Evolutionary conservation across 2,113 vertebrate species (phyloP), one percentile per base, ranked within the genome.

Genomic region (Ailurus styani): DNA sequence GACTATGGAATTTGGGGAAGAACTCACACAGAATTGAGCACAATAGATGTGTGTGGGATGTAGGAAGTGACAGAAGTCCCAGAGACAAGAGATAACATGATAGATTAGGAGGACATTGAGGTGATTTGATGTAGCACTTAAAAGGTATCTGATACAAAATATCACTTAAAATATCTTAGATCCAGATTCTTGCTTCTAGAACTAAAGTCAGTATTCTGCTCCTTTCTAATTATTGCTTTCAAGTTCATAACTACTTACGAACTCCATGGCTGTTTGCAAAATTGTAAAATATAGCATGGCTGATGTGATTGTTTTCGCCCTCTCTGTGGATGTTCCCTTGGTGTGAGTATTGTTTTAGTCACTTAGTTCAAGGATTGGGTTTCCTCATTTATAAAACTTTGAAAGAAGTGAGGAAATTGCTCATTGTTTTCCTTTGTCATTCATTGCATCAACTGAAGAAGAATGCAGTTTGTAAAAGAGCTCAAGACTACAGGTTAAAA

Each of bases 21-120:
- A 70, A 18, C 15, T 52, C 13, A 90, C 12, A 17, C 7, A 66
- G 11, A 52, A 7, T 34, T 73, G 18, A 68, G 40, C 17, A 85
- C 6, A 60, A 4, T 3, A 42, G 18, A 4, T 27, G 18, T 20
- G 5, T 3, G 1, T 66, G 13, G 25, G 7, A 50, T 73, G 0
- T 64, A 73, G 60, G 20, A 87, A 82, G 29, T 54, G 34, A 45
- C 13, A 40, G n/a, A 85, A 18, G 9, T 54, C 18, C 23, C 20
- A 27, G 40, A 70, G 29, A n/a, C 4, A 54, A 7, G 37, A 62
- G 7, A 47, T 29, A 75, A 75, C 42, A 75, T 42, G 42, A 47
- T 27, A 75, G 42, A 34, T 0, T n/a, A n/a, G 15, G 0, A 47
- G 20, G 31, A n/a, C 2, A 8, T 27, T 17, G 8, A 55, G 5